Evolutionary conservation across 2,888 invertebrate genomes (phyloP).

Genomic region (Synanthedon andrenaeformis): DNA sequence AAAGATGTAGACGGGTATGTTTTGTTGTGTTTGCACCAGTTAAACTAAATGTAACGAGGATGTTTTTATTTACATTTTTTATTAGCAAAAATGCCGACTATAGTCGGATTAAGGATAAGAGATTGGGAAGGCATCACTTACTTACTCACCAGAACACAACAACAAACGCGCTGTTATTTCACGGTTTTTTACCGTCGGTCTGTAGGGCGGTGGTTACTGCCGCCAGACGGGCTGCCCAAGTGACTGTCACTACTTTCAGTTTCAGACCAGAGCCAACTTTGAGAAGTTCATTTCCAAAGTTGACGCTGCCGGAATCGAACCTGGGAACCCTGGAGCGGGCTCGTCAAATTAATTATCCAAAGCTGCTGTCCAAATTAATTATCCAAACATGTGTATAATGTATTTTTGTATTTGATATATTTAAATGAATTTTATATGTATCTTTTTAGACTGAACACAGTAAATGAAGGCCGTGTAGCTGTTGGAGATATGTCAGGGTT

Average conservation of each 20-base stretch:
- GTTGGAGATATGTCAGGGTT: slow-evolving; percentile 91
- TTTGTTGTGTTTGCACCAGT: background rate
- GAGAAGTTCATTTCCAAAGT: no score
- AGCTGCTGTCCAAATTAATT: background rate
- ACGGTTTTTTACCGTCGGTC: background rate
- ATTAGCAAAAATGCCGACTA: no score
- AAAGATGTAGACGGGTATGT: slow-evolving; percentile 97
- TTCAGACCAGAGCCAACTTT: no score
- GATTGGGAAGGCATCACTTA: no score
- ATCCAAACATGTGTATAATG: background rate
- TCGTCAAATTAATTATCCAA: background rate
- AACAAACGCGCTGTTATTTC: background rate
- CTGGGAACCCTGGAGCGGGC: no score
- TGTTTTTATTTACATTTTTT: background rate
- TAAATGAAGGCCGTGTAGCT: slow-evolving; percentile 93
- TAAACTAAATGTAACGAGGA: background rate
- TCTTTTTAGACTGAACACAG: slow-evolving; percentile 79
- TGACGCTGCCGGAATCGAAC: no score
- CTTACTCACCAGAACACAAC: no score
- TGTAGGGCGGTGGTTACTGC: no score
- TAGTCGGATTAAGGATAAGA: no score
- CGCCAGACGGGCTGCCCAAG: no score
- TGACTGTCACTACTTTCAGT: no score
- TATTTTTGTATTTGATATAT: no score
- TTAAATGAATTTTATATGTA: background rate